Base-by-base conservation (phyloP, 2,113 vertebrate genomes). In the Capricornis sumatraensis region DNA sequence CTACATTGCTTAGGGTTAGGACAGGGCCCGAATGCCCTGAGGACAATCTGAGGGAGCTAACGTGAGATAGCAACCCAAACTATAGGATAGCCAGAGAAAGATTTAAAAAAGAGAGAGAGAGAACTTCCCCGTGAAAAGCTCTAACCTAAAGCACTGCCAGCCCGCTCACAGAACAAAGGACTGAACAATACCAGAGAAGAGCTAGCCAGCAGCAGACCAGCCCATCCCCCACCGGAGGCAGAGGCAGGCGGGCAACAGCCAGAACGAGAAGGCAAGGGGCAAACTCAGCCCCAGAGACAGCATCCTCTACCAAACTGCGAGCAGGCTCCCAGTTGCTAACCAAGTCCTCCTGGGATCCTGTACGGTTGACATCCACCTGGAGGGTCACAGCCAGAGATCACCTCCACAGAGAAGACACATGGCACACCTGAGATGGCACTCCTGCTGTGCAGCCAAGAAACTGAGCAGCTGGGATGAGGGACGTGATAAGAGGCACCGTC, bases 211-310 rank as follows among this genome's bases (percentile, higher is more conserved):
- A 21, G n/a, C 4, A 1, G 64, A 67, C 33, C 17, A 36, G 64
- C 33, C 16, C 64, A 36, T 21, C 17, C 4, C 8, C 64, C 2
- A 0, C 17, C 2, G 2, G n/a, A 71, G 19, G n/a, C n/a, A 23
- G n/a, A 71, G 17, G n/a, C 17, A 71, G 64, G n/a, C 0, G 2
- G 19, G n/a, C 2, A 5, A 71, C 64, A 71, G 64, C 64, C 64
- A 71, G 64, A 71, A 36, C 4, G 2, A 71, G 64, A 71, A 71
- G n/a, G 64, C 17, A 71, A 71, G 17, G 17, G n/a, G 64, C n/a
- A 21, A 71, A 36, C 17, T 67, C 4, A n/a, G 64, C n/a, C n/a
- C 64, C n/a, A 71, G 17, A 71, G n/a, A 36, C 10, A 9, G 17
- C n/a, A 36, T 71, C n/a, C 64, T 71, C 64, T 71, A 71, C 64